Base-by-base conservation (phyloP, 2,797 vertebrate species). In the Gila robusta region DNA sequence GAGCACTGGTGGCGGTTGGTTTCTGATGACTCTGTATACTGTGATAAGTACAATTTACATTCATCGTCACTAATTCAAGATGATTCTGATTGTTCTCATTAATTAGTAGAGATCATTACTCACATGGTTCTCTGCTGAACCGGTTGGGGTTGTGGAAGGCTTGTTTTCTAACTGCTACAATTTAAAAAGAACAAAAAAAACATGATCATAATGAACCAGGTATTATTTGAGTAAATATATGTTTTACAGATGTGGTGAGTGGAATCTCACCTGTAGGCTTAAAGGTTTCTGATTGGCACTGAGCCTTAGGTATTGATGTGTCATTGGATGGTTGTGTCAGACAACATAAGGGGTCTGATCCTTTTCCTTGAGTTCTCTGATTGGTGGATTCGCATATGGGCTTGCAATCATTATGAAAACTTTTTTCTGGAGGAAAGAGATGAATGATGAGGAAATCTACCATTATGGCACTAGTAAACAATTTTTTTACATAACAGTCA, bases 1-100 rank as follows among this genome's bases (percentile, higher is more conserved):
- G 90, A 97, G 93, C 90, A 95, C 93, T 28, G 96, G 97, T 85
- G 97, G 96, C 71, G 96, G 96, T 90, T 96, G 95, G 94, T 97
- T 98, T 96, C 97, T 98, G 91, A 97, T 96, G 85, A 96, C 94
- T 81, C 94, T 79, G 87, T 96, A 96, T 90, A 96, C 96, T 96
- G 81, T 83, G 26, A 76, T 26, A 62, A 66, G n/a, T 17, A 59
- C 6, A 83, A 56, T 23, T n/a, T 12, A 26, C 2, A 67, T 19
- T 62, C 16, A 79, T 17, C 14, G 21, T 69, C 32, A 69, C 10
- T 41, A 4, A 78, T 35, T 85, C 5, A 28, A 70, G 32, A 37
- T 71, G 32, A 44, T 41, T 72, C 37, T 64, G n/a, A 71, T 41
- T 47, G 11, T 66, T 64, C 19, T 79, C 39, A 37, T 49, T 85